phyloP scores from a whole-genome alignment of 2,888 invertebrate genomes.

The Drosophila histrio region DNA sequence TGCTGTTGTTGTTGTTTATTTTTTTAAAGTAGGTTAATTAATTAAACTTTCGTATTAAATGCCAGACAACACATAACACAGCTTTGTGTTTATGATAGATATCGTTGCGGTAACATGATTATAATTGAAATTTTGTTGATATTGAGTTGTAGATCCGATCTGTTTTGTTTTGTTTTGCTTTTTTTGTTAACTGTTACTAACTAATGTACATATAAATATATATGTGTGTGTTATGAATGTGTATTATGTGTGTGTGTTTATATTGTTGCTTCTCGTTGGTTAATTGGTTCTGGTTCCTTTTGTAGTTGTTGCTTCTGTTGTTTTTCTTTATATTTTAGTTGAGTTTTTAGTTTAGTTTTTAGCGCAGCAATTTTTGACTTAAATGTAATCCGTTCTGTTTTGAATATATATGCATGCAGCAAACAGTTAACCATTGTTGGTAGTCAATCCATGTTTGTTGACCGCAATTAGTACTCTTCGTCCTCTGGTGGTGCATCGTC shows the following conservation, averaged over 20 bases:
- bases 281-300: constrained; percentile 43
- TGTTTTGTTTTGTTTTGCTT: too few relatives aligned
- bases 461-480: constrained; percentile 83
- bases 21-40: constrained; percentile 5
- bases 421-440: constrained; percentile 34
- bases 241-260: constrained; percentile 5
- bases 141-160: too few relatives aligned
- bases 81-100: constrained; percentile 47
- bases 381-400: constrained; percentile 35
- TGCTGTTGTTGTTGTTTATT: not conserved
- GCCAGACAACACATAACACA: constrained; percentile 34
- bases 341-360: constrained; percentile 12
- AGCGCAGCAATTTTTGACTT: constrained; percentile 26
- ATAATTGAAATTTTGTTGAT: constrained; percentile 21
- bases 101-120: constrained; percentile 8
- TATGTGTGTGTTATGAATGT: constrained; percentile 3
- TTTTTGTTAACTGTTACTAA: constrained; percentile 31
- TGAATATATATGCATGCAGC: constrained; percentile 52
- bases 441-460: constrained; percentile 29
- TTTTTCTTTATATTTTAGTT: constrained; percentile 21
- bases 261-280: constrained; percentile 28
- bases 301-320: constrained; percentile 17
- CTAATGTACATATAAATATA: constrained; percentile 33
- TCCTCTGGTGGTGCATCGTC: constrained; percentile 89
- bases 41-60: not conserved